A percentile compares a stretch with the other conserved stretches of the same genome.
These are phyloP conservation scores for Albula glossodonta DNA, from an alignment of 2,113 vertebrate genomes.

Conservation along the genomic window DNA sequence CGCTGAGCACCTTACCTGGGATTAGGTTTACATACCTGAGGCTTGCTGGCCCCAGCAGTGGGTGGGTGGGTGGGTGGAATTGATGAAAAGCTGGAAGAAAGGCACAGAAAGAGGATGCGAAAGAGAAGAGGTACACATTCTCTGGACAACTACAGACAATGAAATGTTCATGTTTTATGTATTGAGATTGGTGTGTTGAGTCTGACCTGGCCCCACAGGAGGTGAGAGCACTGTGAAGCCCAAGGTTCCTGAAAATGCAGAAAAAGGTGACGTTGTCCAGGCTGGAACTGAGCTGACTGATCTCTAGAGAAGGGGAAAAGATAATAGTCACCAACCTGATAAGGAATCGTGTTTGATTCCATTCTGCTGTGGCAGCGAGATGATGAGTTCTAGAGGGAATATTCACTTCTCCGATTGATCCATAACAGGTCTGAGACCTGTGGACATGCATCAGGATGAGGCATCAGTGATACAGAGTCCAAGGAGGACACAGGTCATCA, in stretches of 20 bases:
- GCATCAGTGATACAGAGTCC: too few relatives aligned
- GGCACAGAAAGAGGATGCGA: background rate
- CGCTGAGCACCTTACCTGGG: background rate
- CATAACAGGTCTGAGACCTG: too few relatives aligned
- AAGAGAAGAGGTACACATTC: background rate
- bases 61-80: background rate
- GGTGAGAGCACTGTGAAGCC: background rate
- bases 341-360: background rate
- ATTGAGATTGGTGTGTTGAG: background rate
- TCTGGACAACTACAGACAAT: background rate
- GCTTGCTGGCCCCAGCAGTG: background rate
- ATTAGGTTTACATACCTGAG: background rate
- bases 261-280: background rate
- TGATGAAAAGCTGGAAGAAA: background rate
- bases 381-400: too few relatives aligned
- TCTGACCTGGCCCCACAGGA: background rate
- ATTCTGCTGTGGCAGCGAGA: too few relatives aligned
- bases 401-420: too few relatives aligned
- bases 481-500: too few relatives aligned
- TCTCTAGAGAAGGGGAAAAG: background rate
- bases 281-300: background rate
- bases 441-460: too few relatives aligned
- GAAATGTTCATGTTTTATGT: too few relatives aligned
- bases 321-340: background rate
- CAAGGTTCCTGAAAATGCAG: background rate